A percentile compares a stretch with the other conserved stretches of the same genome.
phyloP scores from a whole-genome alignment of 2,888 invertebrate species.

The Sinelater perroti region DNA sequence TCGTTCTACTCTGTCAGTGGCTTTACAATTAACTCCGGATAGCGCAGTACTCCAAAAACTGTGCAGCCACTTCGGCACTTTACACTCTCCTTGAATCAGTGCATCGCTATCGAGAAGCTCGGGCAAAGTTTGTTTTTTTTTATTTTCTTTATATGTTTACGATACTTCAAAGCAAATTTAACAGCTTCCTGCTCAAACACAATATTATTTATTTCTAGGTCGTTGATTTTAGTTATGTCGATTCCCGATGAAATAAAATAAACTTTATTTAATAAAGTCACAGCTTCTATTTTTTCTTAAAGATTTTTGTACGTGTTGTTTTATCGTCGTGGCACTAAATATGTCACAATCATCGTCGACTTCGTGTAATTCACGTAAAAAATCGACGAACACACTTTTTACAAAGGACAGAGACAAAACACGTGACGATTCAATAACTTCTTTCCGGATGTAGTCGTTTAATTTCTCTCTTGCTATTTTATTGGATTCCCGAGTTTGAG shows the following conservation, averaged over 20 bases:
- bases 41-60: constrained; percentile 43
- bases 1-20: constrained; percentile 23
- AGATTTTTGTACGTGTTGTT: not conserved
- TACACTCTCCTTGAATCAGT: constrained; percentile 42
- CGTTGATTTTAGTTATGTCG: constrained; percentile 33
- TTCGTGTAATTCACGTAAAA: not conserved
- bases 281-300: not conserved
- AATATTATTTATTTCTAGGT: constrained; percentile 34
- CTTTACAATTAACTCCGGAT: constrained; percentile 34
- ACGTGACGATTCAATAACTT: not conserved
- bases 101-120: constrained; percentile 38
- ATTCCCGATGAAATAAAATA: constrained; percentile 6
- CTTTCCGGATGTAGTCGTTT: not conserved
- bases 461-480: not conserved
- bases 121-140: constrained; percentile 37
- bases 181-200: constrained; percentile 24
- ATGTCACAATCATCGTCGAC: not conserved
- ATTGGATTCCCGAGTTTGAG: not conserved
- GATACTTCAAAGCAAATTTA: constrained; percentile 42
- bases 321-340: not conserved
- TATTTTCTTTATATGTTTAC: constrained; percentile 33
- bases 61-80: constrained; percentile 43
- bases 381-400: not conserved
- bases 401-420: not conserved
- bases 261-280: not conserved